phyloP scores from a whole-genome alignment of 2,797 vertebrate genomes.

The Gymnothorax reevesii region DNA sequence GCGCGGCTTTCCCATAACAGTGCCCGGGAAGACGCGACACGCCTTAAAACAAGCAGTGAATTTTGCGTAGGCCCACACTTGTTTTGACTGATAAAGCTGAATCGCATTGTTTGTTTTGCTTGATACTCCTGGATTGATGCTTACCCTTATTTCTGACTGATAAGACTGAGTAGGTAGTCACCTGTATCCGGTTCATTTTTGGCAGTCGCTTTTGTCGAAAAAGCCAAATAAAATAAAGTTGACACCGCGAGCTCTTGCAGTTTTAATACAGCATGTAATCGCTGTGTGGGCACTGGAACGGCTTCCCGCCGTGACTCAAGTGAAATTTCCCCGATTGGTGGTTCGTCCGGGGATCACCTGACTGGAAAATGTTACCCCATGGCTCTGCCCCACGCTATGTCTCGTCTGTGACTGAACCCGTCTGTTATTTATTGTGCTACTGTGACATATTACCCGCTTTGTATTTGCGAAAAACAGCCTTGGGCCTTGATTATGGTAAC shows the following conservation, averaged over 20 bases:
- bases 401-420: conserved; percentile 41
- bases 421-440: conserved; percentile 49
- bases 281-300: neutral
- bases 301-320: conserved; percentile 54
- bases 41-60: neutral
- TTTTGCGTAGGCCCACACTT: neutral
- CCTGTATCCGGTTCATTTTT: neutral
- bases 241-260: neutral
- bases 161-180: neutral
- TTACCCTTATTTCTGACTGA: neutral
- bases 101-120: neutral
- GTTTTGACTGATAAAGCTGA: neutral
- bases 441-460: neutral
- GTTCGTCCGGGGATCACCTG: conserved; percentile 28
- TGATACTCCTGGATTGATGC: neutral
- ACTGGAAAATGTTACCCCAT: conserved; percentile 70
- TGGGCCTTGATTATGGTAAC: conserved; percentile 30
- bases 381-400: neutral
- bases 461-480: conserved; percentile 29
- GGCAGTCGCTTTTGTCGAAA: neutral
- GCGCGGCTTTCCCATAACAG: neutral
- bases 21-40: neutral
- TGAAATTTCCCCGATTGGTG: conserved; percentile 59
- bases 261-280: neutral
- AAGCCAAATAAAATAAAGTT: conserved; percentile 6